Conservation (phyloP, 2,888 invertebrate species). For the Drosophila falleni region DNA sequence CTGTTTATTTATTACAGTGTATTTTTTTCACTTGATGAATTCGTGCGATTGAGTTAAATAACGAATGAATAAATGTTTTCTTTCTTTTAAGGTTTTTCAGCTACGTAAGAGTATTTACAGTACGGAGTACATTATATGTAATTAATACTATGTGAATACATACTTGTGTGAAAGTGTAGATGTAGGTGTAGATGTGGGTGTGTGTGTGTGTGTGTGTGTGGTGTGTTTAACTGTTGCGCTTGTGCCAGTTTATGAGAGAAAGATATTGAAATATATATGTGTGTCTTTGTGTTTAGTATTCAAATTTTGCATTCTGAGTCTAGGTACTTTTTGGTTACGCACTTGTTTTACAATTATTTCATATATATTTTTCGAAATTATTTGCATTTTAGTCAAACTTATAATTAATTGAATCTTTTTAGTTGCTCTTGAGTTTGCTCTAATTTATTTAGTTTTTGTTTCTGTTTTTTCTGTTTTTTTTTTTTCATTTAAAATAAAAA, state of each 20-base stretch:
- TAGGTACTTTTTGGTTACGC: conserved; percentile 66
- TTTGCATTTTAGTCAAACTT: conserved; percentile 46
- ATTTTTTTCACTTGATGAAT: conserved; percentile 40
- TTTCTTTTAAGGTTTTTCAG: neutral
- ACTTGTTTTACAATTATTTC: conserved; percentile 29
- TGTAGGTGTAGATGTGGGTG: neutral
- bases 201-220: conserved; percentile 11
- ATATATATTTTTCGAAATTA: conserved; percentile 36
- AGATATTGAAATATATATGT: neutral
- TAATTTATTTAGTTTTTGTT: conserved; percentile 32
- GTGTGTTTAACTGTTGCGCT: conserved; percentile 34
- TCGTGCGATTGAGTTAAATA: conserved; percentile 25
- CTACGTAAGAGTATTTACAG: conserved; percentile 34
- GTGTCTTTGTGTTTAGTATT: conserved; percentile 37
- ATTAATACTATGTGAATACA: conserved; percentile 44
- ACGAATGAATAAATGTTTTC: conserved; percentile 1
- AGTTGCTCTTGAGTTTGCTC: conserved; percentile 44
- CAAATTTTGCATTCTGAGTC: conserved; percentile 43
- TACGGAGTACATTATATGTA: conserved; percentile 24
- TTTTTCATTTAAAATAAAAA: conserved; percentile 55
- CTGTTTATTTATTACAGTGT: conserved; percentile 29
- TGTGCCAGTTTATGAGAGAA: conserved; percentile 15
- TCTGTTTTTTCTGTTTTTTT: conserved; percentile 22
- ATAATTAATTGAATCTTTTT: conserved; percentile 47
- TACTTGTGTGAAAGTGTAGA: conserved; percentile 25